A percentile compares a stretch with the other conserved stretches of the same genome.
phyloP scores from a whole-genome alignment of 1,140 invertebrate species.

The Drosophila bocki region DNA sequence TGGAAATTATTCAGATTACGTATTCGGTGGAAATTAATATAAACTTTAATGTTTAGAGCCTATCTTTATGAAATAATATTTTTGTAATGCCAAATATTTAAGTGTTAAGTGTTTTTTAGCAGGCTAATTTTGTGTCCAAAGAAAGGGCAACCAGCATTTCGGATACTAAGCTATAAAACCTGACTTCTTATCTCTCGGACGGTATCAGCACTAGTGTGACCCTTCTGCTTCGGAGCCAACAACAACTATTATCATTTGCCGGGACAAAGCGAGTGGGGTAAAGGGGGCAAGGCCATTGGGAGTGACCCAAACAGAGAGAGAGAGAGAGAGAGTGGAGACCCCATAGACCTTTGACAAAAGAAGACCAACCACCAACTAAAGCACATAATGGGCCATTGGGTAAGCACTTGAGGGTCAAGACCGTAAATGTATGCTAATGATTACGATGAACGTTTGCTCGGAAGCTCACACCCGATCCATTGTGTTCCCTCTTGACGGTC shows the following conservation, averaged over 20 bases:
- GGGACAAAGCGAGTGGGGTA: constrained; percentile 18
- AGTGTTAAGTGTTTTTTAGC: not conserved
- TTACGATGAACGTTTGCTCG: constrained; percentile 60
- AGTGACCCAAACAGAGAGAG: constrained; percentile 12
- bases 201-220: constrained; percentile 36
- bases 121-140: too few species aligned
- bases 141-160: not conserved
- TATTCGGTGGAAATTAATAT: not conserved
- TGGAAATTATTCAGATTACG: not conserved
- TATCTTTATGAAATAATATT: not conserved
- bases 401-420: constrained; percentile 71
- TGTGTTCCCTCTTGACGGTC: constrained; percentile 8
- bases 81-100: not conserved
- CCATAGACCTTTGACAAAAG: constrained; percentile 30
- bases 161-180: not conserved
- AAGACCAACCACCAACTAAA: constrained; percentile 63
- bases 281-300: constrained; percentile 1
- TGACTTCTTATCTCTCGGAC: constrained; percentile 53
- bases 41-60: not conserved
- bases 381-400: constrained; percentile 74
- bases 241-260: constrained; percentile 71
- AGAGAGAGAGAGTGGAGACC: not conserved
- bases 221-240: constrained; percentile 20
- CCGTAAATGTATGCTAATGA: constrained; percentile 73
- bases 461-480: constrained; percentile 2